phyloP scores from a whole-genome alignment of 2,888 invertebrate species.

The Conops quadrifasciatus region DNA sequence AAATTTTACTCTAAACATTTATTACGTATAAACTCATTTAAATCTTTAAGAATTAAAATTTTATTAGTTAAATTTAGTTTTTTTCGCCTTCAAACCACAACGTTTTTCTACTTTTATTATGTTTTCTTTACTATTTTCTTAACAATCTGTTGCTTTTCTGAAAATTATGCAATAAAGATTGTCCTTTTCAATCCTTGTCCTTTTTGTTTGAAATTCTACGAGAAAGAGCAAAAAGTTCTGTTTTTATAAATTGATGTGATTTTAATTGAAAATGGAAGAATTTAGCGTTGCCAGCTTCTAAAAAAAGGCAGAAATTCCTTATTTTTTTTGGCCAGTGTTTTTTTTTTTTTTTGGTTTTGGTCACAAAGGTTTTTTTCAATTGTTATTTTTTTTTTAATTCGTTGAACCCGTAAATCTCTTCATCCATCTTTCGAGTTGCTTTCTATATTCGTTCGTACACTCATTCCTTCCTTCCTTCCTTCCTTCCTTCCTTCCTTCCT shows the following conservation, averaged over 20 bases:
- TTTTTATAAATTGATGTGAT: conserved; percentile 53
- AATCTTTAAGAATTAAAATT: neutral
- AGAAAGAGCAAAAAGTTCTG: conserved; percentile 3
- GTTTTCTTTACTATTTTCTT: too few relatives aligned
- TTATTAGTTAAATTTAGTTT: neutral
- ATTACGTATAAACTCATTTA: too few relatives aligned
- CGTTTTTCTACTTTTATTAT: neutral
- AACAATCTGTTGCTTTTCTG: conserved; percentile 13
- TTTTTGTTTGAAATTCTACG: conserved; percentile 19
- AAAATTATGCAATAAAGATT: neutral
- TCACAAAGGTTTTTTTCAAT: neutral
- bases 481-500: conserved; percentile 1
- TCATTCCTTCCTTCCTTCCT: neutral
- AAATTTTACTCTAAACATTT: neutral
- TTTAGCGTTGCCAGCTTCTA: conserved; percentile 49
- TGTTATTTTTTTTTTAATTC: neutral
- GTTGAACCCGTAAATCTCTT: neutral
- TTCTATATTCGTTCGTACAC: neutral
- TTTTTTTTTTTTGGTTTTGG: neutral
- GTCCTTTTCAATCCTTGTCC: neutral
- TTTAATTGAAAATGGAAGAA: conserved; percentile 64
- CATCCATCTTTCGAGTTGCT: conserved; percentile 2
- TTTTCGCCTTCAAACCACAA: neutral
- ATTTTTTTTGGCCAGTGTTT: conserved; percentile 28
- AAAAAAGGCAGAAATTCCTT: conserved; percentile 36